These are phyloP conservation scores for Linnaemya tessellans DNA, from an alignment of 2,888 invertebrate species.

Conservation along the genomic window DNA sequence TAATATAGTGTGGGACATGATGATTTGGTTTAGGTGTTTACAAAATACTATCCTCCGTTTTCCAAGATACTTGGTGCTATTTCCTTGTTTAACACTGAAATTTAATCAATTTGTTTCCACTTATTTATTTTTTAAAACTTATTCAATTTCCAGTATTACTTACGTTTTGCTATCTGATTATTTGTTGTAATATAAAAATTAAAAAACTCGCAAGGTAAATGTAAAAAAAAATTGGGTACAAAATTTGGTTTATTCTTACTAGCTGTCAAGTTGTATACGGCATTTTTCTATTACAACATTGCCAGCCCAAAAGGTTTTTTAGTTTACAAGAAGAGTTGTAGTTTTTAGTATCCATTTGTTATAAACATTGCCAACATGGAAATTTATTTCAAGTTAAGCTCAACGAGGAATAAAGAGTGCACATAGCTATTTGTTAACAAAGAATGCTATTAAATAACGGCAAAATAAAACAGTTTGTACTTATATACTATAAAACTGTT, in stretches of 20 bases:
- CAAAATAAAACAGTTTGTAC: too few species aligned
- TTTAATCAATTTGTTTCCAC: neutral
- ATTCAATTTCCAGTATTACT: neutral
- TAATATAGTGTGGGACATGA: conserved; percentile 97
- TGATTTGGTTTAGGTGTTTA: neutral
- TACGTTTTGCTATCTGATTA: conserved; percentile 33
- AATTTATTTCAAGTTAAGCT: too few species aligned
- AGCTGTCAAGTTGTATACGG: conserved; percentile 67
- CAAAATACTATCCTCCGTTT: conserved; percentile 10
- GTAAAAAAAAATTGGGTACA: conserved; percentile 14
- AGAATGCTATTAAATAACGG: too few species aligned
- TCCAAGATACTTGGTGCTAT: neutral
- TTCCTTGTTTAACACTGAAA: neutral
- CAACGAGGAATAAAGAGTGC: too few species aligned
- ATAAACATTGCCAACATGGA: neutral
- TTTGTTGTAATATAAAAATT: conserved; percentile 18
- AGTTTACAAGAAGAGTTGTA: neutral
- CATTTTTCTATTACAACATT: conserved; percentile 55
- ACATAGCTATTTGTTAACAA: too few species aligned
- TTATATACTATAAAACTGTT: too few species aligned
- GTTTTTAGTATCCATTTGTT: neutral
- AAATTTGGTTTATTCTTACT: conserved; percentile 36
- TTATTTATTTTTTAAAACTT: neutral
- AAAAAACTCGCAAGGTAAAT: neutral
- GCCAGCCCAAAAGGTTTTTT: conserved; percentile 32